Evolutionary conservation across 2,888 invertebrate genomes (phyloP).

Genomic region (Cheilosia vulpina): DNA sequence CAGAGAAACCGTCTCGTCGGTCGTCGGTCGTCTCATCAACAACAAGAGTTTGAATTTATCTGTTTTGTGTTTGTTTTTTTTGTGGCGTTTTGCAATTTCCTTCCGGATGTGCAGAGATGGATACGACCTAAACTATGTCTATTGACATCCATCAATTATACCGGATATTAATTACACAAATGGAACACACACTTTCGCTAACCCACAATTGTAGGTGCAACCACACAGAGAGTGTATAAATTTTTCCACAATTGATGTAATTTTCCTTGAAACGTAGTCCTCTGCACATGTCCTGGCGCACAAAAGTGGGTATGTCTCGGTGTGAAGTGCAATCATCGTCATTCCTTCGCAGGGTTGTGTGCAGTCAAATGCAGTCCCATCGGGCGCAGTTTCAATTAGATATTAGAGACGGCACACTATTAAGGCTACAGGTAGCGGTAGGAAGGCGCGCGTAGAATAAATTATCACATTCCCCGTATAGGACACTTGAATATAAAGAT

Average conservation of each 20-base stretch:
- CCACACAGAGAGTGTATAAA: slow-evolving; percentile 38
- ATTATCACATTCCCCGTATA: slow-evolving; percentile 14
- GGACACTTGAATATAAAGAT: slow-evolving; percentile 4
- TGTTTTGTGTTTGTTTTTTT: not conserved
- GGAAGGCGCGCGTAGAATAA: slow-evolving; percentile 3
- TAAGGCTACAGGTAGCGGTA: slow-evolving; percentile 62
- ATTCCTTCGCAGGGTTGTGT: slow-evolving; percentile 30
- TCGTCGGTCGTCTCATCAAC: not conserved
- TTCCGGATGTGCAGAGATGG: slow-evolving; percentile 42
- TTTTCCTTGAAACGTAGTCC: slow-evolving; percentile 62
- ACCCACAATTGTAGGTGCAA: slow-evolving; percentile 22
- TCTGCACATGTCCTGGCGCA: not conserved
- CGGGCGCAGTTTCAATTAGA: slow-evolving; percentile 52
- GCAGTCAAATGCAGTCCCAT: slow-evolving; percentile 41
- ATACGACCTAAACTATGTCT: slow-evolving; percentile 49
- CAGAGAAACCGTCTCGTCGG: not conserved
- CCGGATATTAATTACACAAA: slow-evolving; percentile 79
- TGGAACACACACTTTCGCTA: slow-evolving; percentile 70
- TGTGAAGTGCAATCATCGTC: slow-evolving; percentile 64
- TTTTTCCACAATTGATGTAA: slow-evolving; percentile 68
- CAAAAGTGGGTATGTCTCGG: slow-evolving; percentile 43
- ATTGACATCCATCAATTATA: slow-evolving; percentile 58
- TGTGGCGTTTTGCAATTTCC: slow-evolving; percentile 52
- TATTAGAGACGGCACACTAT: slow-evolving; percentile 22
- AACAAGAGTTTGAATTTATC: slow-evolving; percentile 7